phyloP scores from a whole-genome alignment of 2,888 invertebrate genomes.

The Scotopteryx bipunctaria region DNA sequence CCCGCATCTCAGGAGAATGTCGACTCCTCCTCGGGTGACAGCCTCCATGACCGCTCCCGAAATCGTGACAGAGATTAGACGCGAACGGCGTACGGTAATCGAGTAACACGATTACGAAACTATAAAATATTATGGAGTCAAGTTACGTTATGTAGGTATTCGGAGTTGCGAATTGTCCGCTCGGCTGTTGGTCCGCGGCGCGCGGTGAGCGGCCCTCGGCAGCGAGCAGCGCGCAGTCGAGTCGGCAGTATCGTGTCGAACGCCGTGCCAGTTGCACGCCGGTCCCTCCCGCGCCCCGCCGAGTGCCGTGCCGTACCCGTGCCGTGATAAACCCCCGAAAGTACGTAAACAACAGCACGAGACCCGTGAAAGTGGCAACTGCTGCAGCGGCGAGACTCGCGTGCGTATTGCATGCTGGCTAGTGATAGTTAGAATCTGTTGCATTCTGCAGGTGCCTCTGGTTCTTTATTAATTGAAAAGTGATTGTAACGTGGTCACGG shows the following conservation, averaged over 20 bases:
- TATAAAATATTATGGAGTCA: slow-evolving; percentile 79
- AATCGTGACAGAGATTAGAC: slow-evolving; percentile 77
- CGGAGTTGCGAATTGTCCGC: slow-evolving; percentile 63
- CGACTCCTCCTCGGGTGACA: slow-evolving; percentile 45
- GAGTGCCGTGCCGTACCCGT: slow-evolving; percentile 53
- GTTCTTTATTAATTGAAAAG: slow-evolving; percentile 82
- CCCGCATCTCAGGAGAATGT: slow-evolving; percentile 45
- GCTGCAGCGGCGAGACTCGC: slow-evolving; percentile 56
- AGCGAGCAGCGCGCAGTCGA: slow-evolving; percentile 8
- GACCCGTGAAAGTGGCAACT: slow-evolving; percentile 64
- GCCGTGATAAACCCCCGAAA: slow-evolving; percentile 62
- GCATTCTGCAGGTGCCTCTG: slow-evolving; percentile 74
- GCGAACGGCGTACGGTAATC: slow-evolving; percentile 70
- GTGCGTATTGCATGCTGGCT: slow-evolving; percentile 57
- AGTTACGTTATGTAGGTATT: slow-evolving; percentile 72
- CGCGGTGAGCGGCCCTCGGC: slow-evolving; percentile 35
- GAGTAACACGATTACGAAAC: slow-evolving; percentile 78
- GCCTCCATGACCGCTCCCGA: slow-evolving; percentile 65
- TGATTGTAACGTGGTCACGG: slow-evolving; percentile 82
- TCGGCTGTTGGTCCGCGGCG: slow-evolving; percentile 32
- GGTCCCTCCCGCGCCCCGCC: slow-evolving; percentile 38
- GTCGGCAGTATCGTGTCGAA: slow-evolving; percentile 55
- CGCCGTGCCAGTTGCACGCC: slow-evolving; percentile 44
- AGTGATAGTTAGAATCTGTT: slow-evolving; percentile 66
- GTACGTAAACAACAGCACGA: slow-evolving; percentile 68